Base-by-base conservation (phyloP, 2,113 vertebrate genomes). In the Pipa parva region DNA sequence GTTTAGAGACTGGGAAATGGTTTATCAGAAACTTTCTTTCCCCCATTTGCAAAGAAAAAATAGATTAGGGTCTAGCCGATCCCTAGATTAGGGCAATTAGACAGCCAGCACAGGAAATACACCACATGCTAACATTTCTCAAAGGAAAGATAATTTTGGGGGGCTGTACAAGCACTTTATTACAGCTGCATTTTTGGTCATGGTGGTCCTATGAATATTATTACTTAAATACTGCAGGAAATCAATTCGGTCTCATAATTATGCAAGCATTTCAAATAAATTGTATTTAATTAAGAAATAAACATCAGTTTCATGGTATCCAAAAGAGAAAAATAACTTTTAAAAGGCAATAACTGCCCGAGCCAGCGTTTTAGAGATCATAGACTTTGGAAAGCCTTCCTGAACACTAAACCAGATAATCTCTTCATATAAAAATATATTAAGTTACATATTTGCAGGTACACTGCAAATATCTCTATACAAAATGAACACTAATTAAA, bases 151-250 rank as follows among this genome's bases (percentile, higher is more conserved):
- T 49, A 4, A 49, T 21, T 49, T 49, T 49, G 22, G 21, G 46
- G 46, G 46, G 15, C 46, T 22, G 12, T 22, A 49, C 21, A 24
- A 22, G 45, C 45, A 18, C 15, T 20, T 49, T 24, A 42, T 42
- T 42, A 49, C 18, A 49, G 46, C 46, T 22, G 46, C 20, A 49
- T 49, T 49, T 49, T 22, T 49, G 46, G 21, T 49, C 46, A 42
- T 18, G 46, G 46, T 49, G 46, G 21, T 24, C 46, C 12, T 49
- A 49, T 49, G 46, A 49, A 49, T 49, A 49, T 1, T 18, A 42
- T 15, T 20, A 22, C 46, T 49, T 49, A 49, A 49, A 22, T 11
- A 20, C 22, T 49, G 18, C 21, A 22, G 46, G 46, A 49, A 49
- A 49, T 49, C 21, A 49, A 49, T 22, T 9, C 46, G 10, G 22